These are phyloP conservation scores for Drosophila pandora DNA, from an alignment of 1,140 invertebrate genomes.

Conservation along the genomic window DNA sequence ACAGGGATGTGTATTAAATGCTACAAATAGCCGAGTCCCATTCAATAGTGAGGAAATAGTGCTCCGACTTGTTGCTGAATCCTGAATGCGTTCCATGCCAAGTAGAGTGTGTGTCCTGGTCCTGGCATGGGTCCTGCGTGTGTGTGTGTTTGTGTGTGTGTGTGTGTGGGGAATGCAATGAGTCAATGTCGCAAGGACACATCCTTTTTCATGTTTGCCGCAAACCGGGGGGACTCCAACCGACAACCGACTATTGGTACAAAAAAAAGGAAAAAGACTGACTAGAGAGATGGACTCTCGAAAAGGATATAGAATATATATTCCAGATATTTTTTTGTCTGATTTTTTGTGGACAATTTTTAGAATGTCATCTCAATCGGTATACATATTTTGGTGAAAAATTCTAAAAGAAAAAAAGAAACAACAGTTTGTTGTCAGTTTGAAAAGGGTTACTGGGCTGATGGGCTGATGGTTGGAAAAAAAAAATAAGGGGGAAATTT, in stretches of 20 bases:
- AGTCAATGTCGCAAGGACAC: constrained; percentile 62
- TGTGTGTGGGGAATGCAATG: constrained; percentile 42
- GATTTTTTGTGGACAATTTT: background rate
- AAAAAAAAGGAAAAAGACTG: background rate
- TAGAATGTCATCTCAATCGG: background rate
- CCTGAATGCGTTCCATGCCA: constrained; percentile 8
- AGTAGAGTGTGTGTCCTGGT: background rate
- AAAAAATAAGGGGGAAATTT: constrained; percentile 45
- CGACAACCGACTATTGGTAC: constrained; percentile 13
- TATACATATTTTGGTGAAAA: background rate
- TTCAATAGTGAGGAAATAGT: constrained; percentile 36
- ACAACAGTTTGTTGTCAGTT: constrained; percentile 48
- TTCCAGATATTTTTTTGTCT: background rate
- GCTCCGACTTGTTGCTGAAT: constrained; percentile 47
- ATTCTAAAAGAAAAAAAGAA: too few species aligned
- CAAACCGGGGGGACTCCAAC: background rate
- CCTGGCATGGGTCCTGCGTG: background rate
- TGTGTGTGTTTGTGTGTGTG: constrained; percentile 6
- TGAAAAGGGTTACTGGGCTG: constrained; percentile 65
- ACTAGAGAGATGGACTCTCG: too few species aligned
- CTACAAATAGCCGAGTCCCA: constrained; percentile 65
- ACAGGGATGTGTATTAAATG: constrained; percentile 59
- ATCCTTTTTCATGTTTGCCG: constrained; percentile 66
- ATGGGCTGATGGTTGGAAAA: too few species aligned
- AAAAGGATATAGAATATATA: background rate